phyloP scores from a whole-genome alignment of 2,113 vertebrate genomes.

The Edolisoma coerulescens region DNA sequence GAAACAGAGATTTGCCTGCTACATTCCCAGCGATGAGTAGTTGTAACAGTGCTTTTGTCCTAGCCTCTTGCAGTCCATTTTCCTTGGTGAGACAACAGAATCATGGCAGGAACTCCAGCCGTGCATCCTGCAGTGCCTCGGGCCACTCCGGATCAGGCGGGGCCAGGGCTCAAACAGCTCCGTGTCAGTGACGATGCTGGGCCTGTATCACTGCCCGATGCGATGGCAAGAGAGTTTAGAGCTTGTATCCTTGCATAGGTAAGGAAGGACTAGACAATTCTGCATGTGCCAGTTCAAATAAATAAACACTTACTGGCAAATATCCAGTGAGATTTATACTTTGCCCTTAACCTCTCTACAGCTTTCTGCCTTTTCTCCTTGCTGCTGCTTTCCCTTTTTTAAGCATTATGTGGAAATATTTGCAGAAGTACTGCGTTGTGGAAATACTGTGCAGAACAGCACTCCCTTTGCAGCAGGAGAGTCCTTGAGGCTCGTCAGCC shows the following conservation, averaged over 20 bases:
- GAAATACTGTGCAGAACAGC: neutral
- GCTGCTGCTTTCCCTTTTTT: neutral
- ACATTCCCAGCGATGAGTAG: neutral
- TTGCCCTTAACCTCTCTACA: neutral
- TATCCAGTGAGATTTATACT: neutral
- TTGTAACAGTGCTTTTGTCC: neutral
- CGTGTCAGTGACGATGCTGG: accelerated
- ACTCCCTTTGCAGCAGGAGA: neutral
- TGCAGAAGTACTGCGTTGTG: neutral
- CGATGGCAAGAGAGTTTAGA: neutral
- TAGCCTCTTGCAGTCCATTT: neutral
- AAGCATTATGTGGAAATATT: neutral
- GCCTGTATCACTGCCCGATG: neutral
- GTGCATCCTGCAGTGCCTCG: neutral
- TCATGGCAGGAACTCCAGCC: accelerated
- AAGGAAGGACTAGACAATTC: neutral
- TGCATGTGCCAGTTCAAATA: neutral
- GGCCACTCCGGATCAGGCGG: accelerated
- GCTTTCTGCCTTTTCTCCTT: neutral
- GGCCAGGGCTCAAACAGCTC: neutral
- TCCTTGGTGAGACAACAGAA: neutral
- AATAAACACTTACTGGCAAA: neutral
- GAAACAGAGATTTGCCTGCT: neutral
- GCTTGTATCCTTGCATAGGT: neutral
- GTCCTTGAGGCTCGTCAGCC: neutral